Base-by-base conservation (phyloP, 2,888 invertebrate species). In the Drosophila subsilvestris region DNA sequence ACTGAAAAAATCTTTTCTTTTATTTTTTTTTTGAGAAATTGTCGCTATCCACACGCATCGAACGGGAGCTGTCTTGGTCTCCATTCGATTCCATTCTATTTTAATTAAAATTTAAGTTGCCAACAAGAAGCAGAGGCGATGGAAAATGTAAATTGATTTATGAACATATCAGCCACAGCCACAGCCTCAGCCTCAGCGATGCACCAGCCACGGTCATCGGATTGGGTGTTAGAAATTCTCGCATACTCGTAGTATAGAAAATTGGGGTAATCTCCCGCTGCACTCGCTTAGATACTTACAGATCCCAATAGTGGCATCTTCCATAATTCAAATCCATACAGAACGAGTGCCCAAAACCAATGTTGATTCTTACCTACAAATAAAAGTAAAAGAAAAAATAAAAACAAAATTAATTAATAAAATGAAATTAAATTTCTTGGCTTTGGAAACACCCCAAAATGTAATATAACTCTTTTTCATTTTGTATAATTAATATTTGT, bases 81-180 rank as follows among this genome's bases (percentile, higher is more conserved):
- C 63, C 53, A 25, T 63, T 76, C 53, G 60, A 80, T 77, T 66
- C 66, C 56, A 75, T 83, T 82, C 82, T 85, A 82, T 85, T 82
- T 82, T 86, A 85, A 82, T 82, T 85, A 86, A 82, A 84, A 75
- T 79, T 77, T 63, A 79, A 82, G 77, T 82, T 79, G 85, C 81
- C 81, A 86, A 86, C 78, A 53, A 71, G 61, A 44, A 43, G 51
- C 27, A 22, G 58, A 49, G 27, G 12, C 32, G 27, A 42, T 56
- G 51, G 55, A 45, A 76, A 72, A 81, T 86, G 65, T 67, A 60
- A 61, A 75, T 73, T 85, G 88, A 82, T 88, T 82, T 82, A 82
- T 86, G 82, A 27, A 7, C 14, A 37, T n/a, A 37, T 37, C 37
- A 7, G 37, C n/a, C 14, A 1, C 32, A 12, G 14, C 12, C 10